phyloP scores from a whole-genome alignment of 2,888 invertebrate species.

The Scrobipalpa atriplicella region DNA sequence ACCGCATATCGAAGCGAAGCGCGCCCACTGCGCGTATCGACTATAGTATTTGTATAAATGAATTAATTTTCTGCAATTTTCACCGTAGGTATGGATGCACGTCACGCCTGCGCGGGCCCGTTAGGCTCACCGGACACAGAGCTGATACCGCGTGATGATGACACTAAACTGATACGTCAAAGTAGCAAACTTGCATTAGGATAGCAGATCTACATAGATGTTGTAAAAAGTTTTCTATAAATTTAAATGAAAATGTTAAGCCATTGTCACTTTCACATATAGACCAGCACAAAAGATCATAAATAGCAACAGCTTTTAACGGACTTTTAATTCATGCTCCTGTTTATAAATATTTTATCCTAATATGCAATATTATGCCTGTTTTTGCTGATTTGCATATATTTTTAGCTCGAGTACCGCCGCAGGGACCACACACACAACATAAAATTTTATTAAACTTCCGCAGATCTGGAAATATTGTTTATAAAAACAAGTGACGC shows the following conservation, averaged over 20 bases:
- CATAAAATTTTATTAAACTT: constrained; percentile 20
- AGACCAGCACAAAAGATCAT: no score
- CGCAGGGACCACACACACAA: constrained; percentile 20
- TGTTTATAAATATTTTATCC: background rate
- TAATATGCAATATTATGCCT: background rate
- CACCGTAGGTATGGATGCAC: constrained; percentile 59
- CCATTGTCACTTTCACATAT: no score
- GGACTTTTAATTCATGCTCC: no score
- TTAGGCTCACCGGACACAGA: constrained; percentile 37
- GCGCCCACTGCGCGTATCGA: constrained; percentile 40
- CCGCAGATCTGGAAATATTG: background rate
- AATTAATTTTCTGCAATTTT: constrained; percentile 76
- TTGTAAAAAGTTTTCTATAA: no score
- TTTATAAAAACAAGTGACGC: constrained; percentile 23
- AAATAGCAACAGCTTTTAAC: no score
- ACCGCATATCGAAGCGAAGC: constrained; percentile 36
- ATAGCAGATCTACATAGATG: background rate
- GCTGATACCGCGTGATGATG: constrained; percentile 6
- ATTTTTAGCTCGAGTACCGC: background rate
- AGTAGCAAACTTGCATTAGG: background rate
- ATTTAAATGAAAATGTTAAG: no score
- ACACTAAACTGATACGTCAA: constrained; percentile 6
- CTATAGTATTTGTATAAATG: constrained; percentile 61
- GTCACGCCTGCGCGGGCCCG: constrained; percentile 44
- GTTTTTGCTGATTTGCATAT: background rate